phyloP scores from a whole-genome alignment of 2,113 vertebrate genomes.

The Himantopus leucocephalus region DNA sequence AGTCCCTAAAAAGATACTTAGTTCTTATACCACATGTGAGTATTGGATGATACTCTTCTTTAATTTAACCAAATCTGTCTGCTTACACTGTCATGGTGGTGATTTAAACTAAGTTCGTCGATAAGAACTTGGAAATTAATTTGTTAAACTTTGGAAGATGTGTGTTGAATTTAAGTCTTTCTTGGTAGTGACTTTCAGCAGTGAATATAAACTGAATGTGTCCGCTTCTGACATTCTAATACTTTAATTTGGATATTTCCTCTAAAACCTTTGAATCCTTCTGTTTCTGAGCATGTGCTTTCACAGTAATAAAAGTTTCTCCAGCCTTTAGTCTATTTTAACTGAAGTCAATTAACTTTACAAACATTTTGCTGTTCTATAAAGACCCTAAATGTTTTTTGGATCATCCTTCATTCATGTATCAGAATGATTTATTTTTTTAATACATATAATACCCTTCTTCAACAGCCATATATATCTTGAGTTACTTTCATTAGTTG shows the following conservation, averaged over 20 bases:
- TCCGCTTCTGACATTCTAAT: not conserved
- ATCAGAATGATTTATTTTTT: not conserved
- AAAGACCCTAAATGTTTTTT: not conserved
- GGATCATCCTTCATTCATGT: not conserved
- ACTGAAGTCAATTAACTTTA: not conserved
- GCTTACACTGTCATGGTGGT: not conserved
- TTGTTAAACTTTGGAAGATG: not conserved
- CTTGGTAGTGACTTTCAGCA: not conserved
- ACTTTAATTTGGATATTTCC: not conserved
- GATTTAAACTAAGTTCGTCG: not conserved
- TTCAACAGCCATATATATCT: conserved; percentile 30
- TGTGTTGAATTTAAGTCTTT: not conserved
- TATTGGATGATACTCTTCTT: not conserved
- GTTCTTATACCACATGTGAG: not conserved
- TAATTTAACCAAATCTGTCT: not conserved
- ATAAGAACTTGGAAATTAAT: not conserved
- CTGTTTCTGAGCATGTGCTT: not conserved
- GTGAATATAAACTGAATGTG: not conserved
- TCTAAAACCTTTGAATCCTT: not conserved
- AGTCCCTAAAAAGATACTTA: not conserved
- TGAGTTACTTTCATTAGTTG: conserved; percentile 69
- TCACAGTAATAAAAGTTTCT: not conserved
- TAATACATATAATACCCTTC: not conserved
- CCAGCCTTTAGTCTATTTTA: not conserved
- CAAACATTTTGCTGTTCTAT: not conserved